Conservation (phyloP, 2,113 vertebrate genomes). For the Epinephelus moara region DNA sequence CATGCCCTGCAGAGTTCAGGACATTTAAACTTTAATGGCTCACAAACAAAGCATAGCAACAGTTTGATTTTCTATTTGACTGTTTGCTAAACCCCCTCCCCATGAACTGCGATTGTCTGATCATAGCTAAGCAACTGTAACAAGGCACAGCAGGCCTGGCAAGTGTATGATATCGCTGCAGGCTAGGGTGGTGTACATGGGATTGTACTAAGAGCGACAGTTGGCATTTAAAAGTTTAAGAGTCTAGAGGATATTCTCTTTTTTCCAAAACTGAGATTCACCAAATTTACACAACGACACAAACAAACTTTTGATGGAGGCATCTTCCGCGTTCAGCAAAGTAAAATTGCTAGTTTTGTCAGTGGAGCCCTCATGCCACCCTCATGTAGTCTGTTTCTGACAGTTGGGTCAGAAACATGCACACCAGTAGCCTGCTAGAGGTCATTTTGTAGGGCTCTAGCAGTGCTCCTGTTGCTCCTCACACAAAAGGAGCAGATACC, state of each 20-base stretch:
- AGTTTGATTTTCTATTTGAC: not conserved
- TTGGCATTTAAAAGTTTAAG: not conserved
- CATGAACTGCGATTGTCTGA: not conserved
- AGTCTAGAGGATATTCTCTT: not conserved
- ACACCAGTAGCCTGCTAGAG: too few relatives aligned
- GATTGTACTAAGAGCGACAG: not conserved
- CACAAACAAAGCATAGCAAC: not conserved
- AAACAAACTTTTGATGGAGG: too few relatives aligned
- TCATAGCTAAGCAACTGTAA: not conserved
- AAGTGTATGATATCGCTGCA: not conserved
- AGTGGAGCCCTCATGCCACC: too few relatives aligned
- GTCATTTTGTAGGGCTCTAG: too few relatives aligned
- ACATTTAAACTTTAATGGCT: conserved; percentile 6
- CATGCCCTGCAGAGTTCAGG: not conserved
- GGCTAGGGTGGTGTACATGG: not conserved
- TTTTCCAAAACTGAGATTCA: not conserved
- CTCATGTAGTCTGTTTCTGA: too few relatives aligned
- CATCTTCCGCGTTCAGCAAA: too few relatives aligned
- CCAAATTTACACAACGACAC: too few relatives aligned
- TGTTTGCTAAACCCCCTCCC: not conserved
- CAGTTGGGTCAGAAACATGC: too few relatives aligned
- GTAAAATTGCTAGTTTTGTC: too few relatives aligned
- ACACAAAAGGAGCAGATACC: too few relatives aligned
- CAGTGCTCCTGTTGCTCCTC: too few relatives aligned
- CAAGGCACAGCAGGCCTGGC: not conserved